A percentile compares a stretch with the other conserved stretches of the same genome.
These are phyloP conservation scores for Nesoenas mayeri DNA, from an alignment of 2,113 vertebrate species.

Conservation along the genomic window DNA sequence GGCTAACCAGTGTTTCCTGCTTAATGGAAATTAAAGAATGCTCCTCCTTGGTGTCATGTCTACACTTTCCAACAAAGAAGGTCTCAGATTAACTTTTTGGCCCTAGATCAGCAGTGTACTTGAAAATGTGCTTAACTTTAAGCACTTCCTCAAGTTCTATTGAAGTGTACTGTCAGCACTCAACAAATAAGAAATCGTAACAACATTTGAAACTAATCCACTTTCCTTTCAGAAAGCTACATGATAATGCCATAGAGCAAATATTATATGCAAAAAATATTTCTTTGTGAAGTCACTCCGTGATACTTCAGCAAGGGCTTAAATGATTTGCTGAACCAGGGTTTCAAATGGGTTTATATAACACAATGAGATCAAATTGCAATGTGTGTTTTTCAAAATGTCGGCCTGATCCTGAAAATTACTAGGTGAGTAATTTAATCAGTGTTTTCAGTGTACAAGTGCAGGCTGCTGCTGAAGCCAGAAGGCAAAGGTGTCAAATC, in stretches of 20 bases:
- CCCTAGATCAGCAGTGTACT: conserved; percentile 48
- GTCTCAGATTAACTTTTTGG: conserved; percentile 53
- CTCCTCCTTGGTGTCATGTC: conserved; percentile 16
- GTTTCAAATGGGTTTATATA: conserved; percentile 18
- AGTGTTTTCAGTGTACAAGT: conserved; percentile 14
- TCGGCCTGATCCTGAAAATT: conserved; percentile 31
- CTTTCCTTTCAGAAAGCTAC: conserved; percentile 42
- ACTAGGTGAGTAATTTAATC: conserved; percentile 52
- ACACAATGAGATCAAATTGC: conserved; percentile 43
- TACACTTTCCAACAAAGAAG: conserved; percentile 13
- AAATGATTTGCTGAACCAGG: conserved; percentile 28
- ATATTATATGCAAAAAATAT: conserved; percentile 38
- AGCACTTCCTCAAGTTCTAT: conserved; percentile 52
- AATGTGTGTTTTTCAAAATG: conserved; percentile 33
- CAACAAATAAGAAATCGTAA: conserved; percentile 46
- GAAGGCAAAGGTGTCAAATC: conserved; percentile 56
- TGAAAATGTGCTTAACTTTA: conserved; percentile 63
- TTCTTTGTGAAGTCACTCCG: conserved; percentile 13
- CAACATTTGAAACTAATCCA: conserved; percentile 41
- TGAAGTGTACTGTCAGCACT: conserved; percentile 65
- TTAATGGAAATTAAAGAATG: not conserved
- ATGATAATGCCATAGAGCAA: conserved; percentile 32
- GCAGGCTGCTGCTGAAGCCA: conserved; percentile 22
- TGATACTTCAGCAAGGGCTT: conserved; percentile 25
- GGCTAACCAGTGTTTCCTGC: not conserved